A percentile compares a stretch with the other conserved stretches of the same genome.
Conservation (phyloP, 2,888 invertebrate species). For the Cheilosia pagana region DNA sequence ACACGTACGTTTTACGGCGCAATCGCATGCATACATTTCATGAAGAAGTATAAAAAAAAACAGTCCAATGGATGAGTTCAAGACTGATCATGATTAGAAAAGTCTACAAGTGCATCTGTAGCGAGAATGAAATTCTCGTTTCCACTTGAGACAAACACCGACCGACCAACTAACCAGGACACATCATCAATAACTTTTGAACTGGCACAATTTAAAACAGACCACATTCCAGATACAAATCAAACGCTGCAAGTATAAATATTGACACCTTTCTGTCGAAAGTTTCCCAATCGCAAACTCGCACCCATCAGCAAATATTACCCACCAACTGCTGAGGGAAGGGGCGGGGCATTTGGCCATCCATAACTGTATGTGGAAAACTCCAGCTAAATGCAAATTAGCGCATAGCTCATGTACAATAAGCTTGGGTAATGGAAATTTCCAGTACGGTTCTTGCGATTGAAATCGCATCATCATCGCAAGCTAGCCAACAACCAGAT, state of each 20-base stretch:
- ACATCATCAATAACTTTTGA: too few species aligned
- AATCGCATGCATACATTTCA: slow-evolving; percentile 19
- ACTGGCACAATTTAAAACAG: background rate
- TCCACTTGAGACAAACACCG: background rate
- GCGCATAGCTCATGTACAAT: slow-evolving; percentile 35
- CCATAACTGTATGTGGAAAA: slow-evolving; percentile 24
- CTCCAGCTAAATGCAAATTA: slow-evolving; percentile 49
- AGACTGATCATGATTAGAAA: too few species aligned
- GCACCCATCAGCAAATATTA: slow-evolving; percentile 27
- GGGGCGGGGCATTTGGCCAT: background rate
- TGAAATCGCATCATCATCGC: slow-evolving; percentile 31
- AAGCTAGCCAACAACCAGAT: slow-evolving; percentile 6
- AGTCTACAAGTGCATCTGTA: too few species aligned
- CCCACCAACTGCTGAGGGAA: background rate
- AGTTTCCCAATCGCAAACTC: slow-evolving; percentile 25
- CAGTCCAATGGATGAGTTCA: slow-evolving; percentile 6
- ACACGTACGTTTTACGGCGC: slow-evolving; percentile 45
- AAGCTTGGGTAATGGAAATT: slow-evolving; percentile 48
- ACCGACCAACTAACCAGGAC: background rate
- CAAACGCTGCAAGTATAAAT: background rate
- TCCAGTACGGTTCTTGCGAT: slow-evolving; percentile 32
- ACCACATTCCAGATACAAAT: background rate
- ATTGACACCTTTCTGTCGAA: slow-evolving; percentile 29
- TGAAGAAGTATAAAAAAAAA: slow-evolving; percentile 7
- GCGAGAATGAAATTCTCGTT: background rate